Evolutionary conservation across 2,113 vertebrate species (phyloP).

Genomic region (Fulmarus glacialis): DNA sequence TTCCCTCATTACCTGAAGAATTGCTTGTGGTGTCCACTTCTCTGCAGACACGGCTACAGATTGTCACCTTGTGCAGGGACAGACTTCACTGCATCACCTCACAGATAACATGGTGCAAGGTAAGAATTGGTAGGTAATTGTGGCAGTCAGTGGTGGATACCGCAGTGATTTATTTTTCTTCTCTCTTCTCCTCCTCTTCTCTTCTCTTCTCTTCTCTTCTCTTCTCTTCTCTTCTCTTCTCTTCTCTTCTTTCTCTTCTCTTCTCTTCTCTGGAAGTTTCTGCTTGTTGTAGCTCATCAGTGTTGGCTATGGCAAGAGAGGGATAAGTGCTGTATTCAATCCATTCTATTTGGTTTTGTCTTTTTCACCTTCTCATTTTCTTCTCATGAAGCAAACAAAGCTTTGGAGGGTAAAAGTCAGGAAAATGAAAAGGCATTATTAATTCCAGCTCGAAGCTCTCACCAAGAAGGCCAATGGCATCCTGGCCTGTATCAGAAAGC

Average conservation of each 20-base stretch:
- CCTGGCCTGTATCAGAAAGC: too few species aligned
- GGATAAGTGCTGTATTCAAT: background rate
- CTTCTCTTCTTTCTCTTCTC: too few species aligned
- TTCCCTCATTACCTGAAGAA: background rate
- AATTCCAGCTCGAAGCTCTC: background rate
- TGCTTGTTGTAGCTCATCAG: background rate
- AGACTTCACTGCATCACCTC: background rate
- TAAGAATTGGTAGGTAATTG: background rate
- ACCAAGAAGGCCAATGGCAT: too few species aligned
- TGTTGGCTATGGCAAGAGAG: background rate
- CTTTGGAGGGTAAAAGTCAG: background rate
- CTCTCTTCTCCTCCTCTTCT: too few species aligned
- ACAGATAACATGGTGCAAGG: background rate
- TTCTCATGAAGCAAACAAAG: background rate
- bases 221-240: too few species aligned
- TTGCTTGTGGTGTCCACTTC: background rate
- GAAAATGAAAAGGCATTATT: background rate
- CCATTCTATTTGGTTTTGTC: background rate
- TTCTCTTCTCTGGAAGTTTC: background rate
- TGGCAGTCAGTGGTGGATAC: background rate
- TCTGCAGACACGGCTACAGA: background rate
- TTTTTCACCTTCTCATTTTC: background rate
- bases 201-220: too few species aligned
- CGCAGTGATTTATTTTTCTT: background rate
- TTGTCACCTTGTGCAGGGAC: background rate